phyloP scores from a whole-genome alignment of 2,888 invertebrate genomes.

The Leucophenga montana region DNA sequence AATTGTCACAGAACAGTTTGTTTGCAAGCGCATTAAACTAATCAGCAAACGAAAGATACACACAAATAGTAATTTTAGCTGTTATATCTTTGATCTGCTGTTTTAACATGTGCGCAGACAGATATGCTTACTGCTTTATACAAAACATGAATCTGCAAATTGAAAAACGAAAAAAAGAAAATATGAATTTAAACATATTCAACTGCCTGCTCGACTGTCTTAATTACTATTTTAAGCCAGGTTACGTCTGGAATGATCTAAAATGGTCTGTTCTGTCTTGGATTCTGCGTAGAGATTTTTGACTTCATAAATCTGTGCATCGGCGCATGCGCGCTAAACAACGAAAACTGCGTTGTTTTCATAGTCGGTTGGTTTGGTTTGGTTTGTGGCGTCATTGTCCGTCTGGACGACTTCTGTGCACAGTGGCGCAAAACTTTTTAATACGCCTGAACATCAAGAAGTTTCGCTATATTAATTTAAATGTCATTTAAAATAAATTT shows the following conservation, averaged over 20 bases:
- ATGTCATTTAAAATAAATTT: too few species aligned
- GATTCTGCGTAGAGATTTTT: neutral
- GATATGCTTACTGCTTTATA: neutral
- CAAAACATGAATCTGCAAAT: neutral
- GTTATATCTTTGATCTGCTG: neutral
- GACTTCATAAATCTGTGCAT: neutral
- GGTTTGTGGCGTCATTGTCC: neutral
- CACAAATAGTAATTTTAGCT: neutral
- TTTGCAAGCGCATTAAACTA: neutral
- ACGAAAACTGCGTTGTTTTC: slow-evolving; percentile 2
- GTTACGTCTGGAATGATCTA: neutral
- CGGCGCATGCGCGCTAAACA: slow-evolving; percentile 12
- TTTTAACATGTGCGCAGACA: slow-evolving; percentile 5
- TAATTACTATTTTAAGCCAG: slow-evolving; percentile 3
- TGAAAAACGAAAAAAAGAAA: neutral
- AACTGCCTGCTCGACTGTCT: neutral
- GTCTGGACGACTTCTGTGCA: slow-evolving; percentile 25
- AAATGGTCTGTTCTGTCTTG: neutral
- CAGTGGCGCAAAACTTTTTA: slow-evolving; percentile 33
- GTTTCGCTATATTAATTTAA: too few species aligned
- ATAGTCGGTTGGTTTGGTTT: neutral
- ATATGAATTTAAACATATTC: neutral
- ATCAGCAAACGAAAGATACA: neutral
- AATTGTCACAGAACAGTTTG: neutral
- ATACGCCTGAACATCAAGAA: too few species aligned